Evolutionary conservation across 2,888 invertebrate genomes (phyloP).

Genomic region (Acrocyrtus sp.): DNA sequence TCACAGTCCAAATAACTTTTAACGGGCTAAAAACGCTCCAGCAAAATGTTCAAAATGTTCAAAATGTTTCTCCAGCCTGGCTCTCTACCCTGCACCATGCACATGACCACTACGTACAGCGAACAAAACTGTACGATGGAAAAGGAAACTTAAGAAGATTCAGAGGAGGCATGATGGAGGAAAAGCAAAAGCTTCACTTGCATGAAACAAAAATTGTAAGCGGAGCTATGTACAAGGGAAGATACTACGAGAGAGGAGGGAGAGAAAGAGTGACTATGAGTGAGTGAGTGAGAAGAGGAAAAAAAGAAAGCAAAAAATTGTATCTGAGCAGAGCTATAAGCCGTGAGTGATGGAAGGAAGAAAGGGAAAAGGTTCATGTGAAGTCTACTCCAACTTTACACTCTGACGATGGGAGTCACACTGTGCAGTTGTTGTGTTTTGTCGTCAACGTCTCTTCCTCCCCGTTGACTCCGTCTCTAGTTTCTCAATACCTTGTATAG

Average conservation of each 20-base stretch:
- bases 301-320: conserved; percentile 14
- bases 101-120: too few relatives aligned
- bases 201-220: too few relatives aligned
- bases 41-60: too few relatives aligned
- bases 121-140: too few relatives aligned
- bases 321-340: conserved; percentile 4
- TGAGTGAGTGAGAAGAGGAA: not conserved
- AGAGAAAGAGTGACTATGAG: conserved; percentile 4
- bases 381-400: conserved; percentile 55
- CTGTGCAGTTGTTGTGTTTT: conserved; percentile 57
- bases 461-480: conserved; percentile 57
- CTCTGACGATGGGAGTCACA: conserved; percentile 58
- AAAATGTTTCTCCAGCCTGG: too few relatives aligned
- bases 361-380: conserved; percentile 50
- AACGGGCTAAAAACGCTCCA: too few relatives aligned
- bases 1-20: too few relatives aligned
- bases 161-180: too few relatives aligned
- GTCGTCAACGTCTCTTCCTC: conserved; percentile 55
- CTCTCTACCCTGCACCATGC: too few relatives aligned
- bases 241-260: conserved; percentile 19
- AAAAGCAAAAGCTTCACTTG: too few relatives aligned
- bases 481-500: conserved; percentile 52
- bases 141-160: too few relatives aligned
- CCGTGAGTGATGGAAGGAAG: conserved; percentile 25
- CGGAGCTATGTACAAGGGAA: too few relatives aligned